Percentiles rank a stretch among this genome's conserved stretches.
phyloP scores from a whole-genome alignment of 2,797 vertebrate species.

The Pitangus sulphuratus region DNA sequence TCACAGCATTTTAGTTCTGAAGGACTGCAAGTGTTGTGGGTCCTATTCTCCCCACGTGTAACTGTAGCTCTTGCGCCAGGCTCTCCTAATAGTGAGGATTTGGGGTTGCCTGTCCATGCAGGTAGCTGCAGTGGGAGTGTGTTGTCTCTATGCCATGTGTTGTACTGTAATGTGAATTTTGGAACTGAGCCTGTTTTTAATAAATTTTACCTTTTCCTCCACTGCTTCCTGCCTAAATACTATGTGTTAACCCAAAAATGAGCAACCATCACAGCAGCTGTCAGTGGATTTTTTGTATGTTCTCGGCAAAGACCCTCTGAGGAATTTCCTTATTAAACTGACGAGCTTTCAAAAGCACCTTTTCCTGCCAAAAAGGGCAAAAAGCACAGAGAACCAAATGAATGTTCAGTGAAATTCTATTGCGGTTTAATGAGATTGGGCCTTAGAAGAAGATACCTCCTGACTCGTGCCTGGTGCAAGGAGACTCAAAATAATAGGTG shows the following conservation, averaged over 20 bases:
- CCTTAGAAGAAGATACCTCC: neutral
- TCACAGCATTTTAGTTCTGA: neutral
- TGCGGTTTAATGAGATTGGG: neutral
- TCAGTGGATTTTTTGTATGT: constrained; percentile 42
- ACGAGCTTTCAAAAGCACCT: constrained; percentile 4
- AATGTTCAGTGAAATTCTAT: constrained; percentile 45
- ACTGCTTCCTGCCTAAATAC: constrained; percentile 15
- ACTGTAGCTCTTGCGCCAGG: neutral
- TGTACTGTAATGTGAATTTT: neutral
- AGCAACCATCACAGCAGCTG: constrained; percentile 25
- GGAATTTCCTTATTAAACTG: constrained; percentile 59
- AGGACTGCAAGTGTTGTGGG: neutral
- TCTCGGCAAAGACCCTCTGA: constrained; percentile 40
- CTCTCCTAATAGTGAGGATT: neutral
- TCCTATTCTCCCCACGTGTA: neutral
- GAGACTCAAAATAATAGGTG: neutral
- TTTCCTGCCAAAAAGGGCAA: constrained; percentile 58
- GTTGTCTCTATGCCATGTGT: neutral
- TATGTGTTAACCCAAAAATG: neutral
- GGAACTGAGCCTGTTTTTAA: constrained; percentile 3
- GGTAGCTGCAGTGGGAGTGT: neutral
- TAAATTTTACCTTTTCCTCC: constrained; percentile 40
- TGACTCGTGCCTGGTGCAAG: neutral
- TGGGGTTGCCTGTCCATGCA: neutral
- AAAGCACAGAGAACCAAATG: neutral